phyloP scores from a whole-genome alignment of 2,888 invertebrate species.

The Agrilus cyanescens region DNA sequence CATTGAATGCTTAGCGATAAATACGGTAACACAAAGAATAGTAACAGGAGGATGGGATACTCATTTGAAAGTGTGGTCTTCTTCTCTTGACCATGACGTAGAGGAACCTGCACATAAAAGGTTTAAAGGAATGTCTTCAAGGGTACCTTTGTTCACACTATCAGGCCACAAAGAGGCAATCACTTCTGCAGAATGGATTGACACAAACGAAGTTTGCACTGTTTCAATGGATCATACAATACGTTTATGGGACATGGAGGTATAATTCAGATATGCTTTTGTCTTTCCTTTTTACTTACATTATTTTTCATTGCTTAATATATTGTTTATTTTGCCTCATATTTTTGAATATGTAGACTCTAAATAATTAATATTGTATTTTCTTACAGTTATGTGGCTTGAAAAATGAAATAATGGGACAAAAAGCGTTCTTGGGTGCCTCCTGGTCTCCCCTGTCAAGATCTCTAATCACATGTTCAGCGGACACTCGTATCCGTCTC shows the following conservation, averaged over 20 bases:
- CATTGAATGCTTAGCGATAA: constrained; percentile 76
- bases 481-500: constrained; percentile 80
- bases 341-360: too few relatives aligned
- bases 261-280: constrained; percentile 14
- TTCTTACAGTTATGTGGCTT: constrained; percentile 52
- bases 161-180: constrained; percentile 90
- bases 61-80: constrained; percentile 84
- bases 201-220: constrained; percentile 64
- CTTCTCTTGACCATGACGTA: constrained; percentile 32
- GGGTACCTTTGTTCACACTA: constrained; percentile 76
- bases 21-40: constrained; percentile 48
- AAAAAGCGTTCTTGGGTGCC: constrained; percentile 81
- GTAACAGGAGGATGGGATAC: constrained; percentile 91
- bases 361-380: neutral
- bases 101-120: constrained; percentile 29
- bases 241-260: constrained; percentile 84
- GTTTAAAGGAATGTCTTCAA: constrained; percentile 14
- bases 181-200: constrained; percentile 75
- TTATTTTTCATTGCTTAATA: constrained; percentile 1
- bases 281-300: neutral
- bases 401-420: constrained; percentile 72
- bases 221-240: constrained; percentile 94
- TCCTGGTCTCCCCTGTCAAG: constrained; percentile 70
- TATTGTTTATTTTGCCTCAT: neutral
- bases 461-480: constrained; percentile 72